phyloP scores from a whole-genome alignment of 2,888 invertebrate species.

The Urechis unicinctus region DNA sequence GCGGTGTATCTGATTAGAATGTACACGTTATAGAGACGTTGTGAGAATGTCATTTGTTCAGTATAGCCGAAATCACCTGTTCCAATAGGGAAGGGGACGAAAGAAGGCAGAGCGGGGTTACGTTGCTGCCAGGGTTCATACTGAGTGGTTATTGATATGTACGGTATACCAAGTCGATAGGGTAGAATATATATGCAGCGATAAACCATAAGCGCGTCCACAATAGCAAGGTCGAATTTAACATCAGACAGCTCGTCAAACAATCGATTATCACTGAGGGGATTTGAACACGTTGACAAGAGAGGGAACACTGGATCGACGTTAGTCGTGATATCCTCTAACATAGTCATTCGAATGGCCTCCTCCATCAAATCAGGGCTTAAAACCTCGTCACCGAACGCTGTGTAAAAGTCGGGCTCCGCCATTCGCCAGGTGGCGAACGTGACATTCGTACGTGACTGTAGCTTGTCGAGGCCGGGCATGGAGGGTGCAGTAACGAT shows the following conservation, averaged over 20 bases:
- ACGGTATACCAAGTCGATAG: slow-evolving; percentile 14
- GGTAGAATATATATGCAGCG: slow-evolving; percentile 9
- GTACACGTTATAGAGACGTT: slow-evolving; percentile 11
- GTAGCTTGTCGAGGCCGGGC: neutral
- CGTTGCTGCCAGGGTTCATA: slow-evolving; percentile 17
- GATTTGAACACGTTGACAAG: slow-evolving; percentile 7
- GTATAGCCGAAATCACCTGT: neutral
- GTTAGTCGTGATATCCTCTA: neutral
- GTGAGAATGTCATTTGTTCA: slow-evolving; percentile 13
- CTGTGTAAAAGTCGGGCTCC: neutral
- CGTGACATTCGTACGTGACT: neutral
- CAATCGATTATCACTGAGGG: slow-evolving; percentile 10
- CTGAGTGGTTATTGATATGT: slow-evolving; percentile 6
- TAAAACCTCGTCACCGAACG: neutral
- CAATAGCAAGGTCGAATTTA: slow-evolving; percentile 11
- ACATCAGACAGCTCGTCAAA: neutral
- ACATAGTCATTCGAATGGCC: neutral
- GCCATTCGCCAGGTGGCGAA: neutral
- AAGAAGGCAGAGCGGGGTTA: slow-evolving; percentile 13
- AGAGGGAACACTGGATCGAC: neutral
- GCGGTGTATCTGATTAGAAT: slow-evolving; percentile 10
- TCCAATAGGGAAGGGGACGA: slow-evolving; percentile 9
- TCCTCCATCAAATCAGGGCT: neutral
- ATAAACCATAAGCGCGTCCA: slow-evolving; percentile 10
- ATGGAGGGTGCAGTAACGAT: neutral